Conservation (phyloP, 2,113 vertebrate genomes). For the Atractosteus spatula region DNA sequence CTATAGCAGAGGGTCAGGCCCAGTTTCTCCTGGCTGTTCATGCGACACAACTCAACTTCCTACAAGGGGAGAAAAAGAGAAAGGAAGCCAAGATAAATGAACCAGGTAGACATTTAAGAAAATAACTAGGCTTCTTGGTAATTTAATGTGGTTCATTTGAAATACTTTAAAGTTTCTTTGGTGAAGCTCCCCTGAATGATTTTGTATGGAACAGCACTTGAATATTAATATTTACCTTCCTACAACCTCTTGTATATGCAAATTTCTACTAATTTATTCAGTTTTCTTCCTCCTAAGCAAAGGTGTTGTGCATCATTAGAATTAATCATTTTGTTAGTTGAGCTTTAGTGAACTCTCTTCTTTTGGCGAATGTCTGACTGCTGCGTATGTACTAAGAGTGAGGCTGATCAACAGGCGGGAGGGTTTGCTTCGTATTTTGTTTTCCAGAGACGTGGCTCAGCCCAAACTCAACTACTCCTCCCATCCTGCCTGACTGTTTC, state of each 20-base stretch:
- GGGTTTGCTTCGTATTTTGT: too few species aligned
- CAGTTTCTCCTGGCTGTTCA: constrained; percentile 90
- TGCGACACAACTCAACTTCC: constrained; percentile 88
- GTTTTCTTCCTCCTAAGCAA: constrained; percentile 17
- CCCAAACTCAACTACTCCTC: too few species aligned
- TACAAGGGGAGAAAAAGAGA: constrained; percentile 47
- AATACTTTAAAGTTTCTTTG: background rate
- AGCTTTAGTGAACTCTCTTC: constrained; percentile 11
- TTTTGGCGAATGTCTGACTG: too few species aligned
- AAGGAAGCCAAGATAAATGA: background rate
- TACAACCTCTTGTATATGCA: constrained; percentile 56
- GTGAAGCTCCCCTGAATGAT: background rate
- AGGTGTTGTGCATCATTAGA: constrained; percentile 15
- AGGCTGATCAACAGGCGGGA: too few species aligned
- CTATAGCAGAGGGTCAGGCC: constrained; percentile 94
- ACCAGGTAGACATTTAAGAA: too few species aligned
- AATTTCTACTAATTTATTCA: constrained; percentile 47
- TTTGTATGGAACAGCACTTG: background rate
- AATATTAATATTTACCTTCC: constrained; percentile 48
- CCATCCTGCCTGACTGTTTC: too few species aligned
- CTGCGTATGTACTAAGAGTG: too few species aligned
- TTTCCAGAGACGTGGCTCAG: too few species aligned
- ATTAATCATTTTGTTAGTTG: constrained; percentile 25
- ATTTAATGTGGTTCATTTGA: background rate
- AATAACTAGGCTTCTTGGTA: too few species aligned